A percentile compares a stretch with the other conserved stretches of the same genome.
Evolutionary conservation across 1,140 invertebrate genomes (phyloP).

Genomic region (Temnothorax nylanderi): DNA sequence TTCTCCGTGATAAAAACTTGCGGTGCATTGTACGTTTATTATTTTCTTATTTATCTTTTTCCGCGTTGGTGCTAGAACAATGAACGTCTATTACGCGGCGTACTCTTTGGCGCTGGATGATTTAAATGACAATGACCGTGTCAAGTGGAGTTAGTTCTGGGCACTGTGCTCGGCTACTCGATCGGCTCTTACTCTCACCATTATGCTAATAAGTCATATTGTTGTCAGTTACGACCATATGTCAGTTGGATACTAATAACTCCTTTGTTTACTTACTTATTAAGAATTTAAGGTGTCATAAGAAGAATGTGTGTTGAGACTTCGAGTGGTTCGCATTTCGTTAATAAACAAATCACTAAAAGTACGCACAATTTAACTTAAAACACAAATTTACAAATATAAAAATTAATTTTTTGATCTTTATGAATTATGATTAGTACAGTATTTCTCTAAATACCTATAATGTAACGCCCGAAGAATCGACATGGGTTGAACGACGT

Average conservation of each 20-base stretch:
- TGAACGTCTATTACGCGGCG: constrained; percentile 28
- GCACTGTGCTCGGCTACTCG: constrained; percentile 42
- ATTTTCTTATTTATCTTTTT: constrained; percentile 35
- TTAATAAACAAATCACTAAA: not conserved
- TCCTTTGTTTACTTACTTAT: constrained; percentile 29
- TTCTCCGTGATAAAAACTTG: not conserved
- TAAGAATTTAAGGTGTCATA: constrained; percentile 32
- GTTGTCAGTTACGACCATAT: constrained; percentile 37
- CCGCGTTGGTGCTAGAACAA: constrained; percentile 19
- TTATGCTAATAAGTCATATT: constrained; percentile 69
- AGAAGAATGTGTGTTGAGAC: too few relatives aligned
- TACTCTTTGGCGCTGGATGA: constrained; percentile 35
- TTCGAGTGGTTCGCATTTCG: not conserved
- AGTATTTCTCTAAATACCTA: not conserved
- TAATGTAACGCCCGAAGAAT: not conserved
- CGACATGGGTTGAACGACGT: not conserved
- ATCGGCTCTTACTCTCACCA: constrained; percentile 63
- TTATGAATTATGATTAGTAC: not conserved
- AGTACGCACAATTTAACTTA: not conserved
- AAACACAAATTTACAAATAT: not conserved
- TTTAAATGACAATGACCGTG: constrained; percentile 69
- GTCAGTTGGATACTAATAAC: constrained; percentile 41
- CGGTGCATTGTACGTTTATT: not conserved
- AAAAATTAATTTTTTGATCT: not conserved
- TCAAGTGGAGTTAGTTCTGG: constrained; percentile 43